Evolutionary conservation across 2,888 invertebrate species (phyloP).

Genomic region (Hydrotaea cyrtoneurina): DNA sequence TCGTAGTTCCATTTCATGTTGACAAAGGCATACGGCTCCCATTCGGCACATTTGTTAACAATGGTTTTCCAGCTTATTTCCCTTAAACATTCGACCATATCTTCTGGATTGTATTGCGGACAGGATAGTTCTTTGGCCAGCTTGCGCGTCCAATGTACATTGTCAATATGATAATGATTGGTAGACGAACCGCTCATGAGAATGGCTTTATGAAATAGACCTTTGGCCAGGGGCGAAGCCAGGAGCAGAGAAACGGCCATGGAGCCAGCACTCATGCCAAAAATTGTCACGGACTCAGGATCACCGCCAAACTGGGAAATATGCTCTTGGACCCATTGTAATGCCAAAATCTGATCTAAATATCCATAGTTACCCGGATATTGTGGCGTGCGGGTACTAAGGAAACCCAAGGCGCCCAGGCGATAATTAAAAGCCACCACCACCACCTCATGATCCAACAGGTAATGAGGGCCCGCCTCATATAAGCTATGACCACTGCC

Average conservation of each 20-base stretch:
- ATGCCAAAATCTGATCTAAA: slow-evolving; percentile 85
- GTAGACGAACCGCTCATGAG: slow-evolving; percentile 85
- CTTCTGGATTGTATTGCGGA: slow-evolving; percentile 81
- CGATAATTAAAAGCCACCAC: slow-evolving; percentile 78
- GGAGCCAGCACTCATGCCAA: slow-evolving; percentile 83
- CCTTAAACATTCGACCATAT: slow-evolving; percentile 83
- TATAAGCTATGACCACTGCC: slow-evolving; percentile 74
- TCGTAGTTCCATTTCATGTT: slow-evolving; percentile 80
- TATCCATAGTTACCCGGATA: slow-evolving; percentile 86
- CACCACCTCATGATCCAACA: slow-evolving; percentile 76
- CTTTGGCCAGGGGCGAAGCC: slow-evolving; percentile 84
- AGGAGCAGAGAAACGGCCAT: slow-evolving; percentile 82
- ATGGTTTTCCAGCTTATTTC: slow-evolving; percentile 72
- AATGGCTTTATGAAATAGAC: slow-evolving; percentile 86
- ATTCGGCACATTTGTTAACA: slow-evolving; percentile 69
- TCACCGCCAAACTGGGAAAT: slow-evolving; percentile 86
- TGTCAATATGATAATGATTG: slow-evolving; percentile 81
- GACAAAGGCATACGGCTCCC: slow-evolving; percentile 72
- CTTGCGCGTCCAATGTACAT: slow-evolving; percentile 82
- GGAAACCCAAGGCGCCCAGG: slow-evolving; percentile 81
- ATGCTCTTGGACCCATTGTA: slow-evolving; percentile 85
- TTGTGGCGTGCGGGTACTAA: slow-evolving; percentile 83
- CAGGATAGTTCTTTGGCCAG: slow-evolving; percentile 84
- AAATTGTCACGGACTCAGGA: slow-evolving; percentile 83
- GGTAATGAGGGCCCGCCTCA: slow-evolving; percentile 75